Base-by-base conservation (phyloP, 1,140 invertebrate genomes). In the Zeugodacus cucurbitae region DNA sequence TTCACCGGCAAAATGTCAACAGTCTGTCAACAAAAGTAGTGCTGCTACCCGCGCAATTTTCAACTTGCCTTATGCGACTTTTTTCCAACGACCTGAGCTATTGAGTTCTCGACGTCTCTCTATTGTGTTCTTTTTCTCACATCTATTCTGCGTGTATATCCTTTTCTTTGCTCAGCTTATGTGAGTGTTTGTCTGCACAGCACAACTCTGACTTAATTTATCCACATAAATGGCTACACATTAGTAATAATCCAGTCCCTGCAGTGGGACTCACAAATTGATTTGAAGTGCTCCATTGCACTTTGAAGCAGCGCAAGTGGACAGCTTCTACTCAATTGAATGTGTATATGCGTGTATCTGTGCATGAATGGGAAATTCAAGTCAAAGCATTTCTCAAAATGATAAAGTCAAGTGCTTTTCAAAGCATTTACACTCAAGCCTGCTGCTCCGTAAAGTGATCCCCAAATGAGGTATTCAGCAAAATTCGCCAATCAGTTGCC, bases 261-360 rank as follows among this genome's bases (percentile, higher is more conserved):
- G n/a, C 26, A 82, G 44, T 26, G n/a, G n/a, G 41, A 8, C 44
- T 17, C 41, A 44, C 74, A 82, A 82, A 82, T 82, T 82, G 74
- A 82, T 82, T 82, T 82, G 44, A 82, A 82, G 74, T 82, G 44
- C 44, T 48, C 41, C 74, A 48, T 82, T 82, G 41, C 48, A 82
- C 48, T 82, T 82, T 29, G n/a, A 41, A 82, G 44, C 26, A 82
- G 29, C 7, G n/a, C 37, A 29, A 26, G 34, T 82, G 8, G 44
- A 41, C n/a, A 82, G 41, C n/a, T n/a, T n/a, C n/a, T n/a, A 37
- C 1, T 3, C 14, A 17, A 7, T 1, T 41, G 67, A 22, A 20
- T 41, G 67, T 2, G 32, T 22, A 34, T 6, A 7, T 37, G 20
- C 0, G 34, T 37, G n/a, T n/a, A n/a, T n/a, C n/a, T n/a, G n/a